Evolutionary conservation across 2,797 vertebrate genomes (phyloP).

Genomic region (Fistularia commersonii): DNA sequence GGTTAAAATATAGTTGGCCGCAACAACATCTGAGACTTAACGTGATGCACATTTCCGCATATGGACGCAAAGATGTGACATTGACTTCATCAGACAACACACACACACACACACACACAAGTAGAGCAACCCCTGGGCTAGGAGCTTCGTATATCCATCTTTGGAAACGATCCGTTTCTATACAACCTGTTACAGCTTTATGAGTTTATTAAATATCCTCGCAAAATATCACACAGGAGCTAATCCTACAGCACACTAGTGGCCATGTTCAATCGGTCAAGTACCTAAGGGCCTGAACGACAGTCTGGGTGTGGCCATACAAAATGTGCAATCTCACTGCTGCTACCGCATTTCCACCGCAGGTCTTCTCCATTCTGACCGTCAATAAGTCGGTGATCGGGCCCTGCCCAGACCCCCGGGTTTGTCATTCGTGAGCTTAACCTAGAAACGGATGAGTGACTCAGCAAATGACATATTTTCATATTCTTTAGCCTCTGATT

Average conservation of each 20-base stretch:
- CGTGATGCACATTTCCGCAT: slow-evolving; percentile 20
- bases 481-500: slow-evolving; percentile 23
- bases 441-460: slow-evolving; percentile 30
- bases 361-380: slow-evolving; percentile 53
- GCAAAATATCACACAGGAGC: too few species aligned
- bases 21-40: slow-evolving; percentile 18
- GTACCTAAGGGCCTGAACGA: slow-evolving; percentile 5
- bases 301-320: slow-evolving; percentile 61
- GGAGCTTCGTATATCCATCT: too few species aligned
- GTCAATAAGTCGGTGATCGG: too few species aligned
- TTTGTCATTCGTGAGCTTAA: slow-evolving; percentile 23
- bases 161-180: too few species aligned
- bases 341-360: slow-evolving; percentile 63
- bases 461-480: slow-evolving; percentile 35
- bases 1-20: slow-evolving; percentile 17
- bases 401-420: too few species aligned
- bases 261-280: background rate
- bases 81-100: slow-evolving; percentile 37
- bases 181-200: too few species aligned
- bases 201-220: too few species aligned
- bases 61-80: slow-evolving; percentile 36
- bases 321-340: slow-evolving; percentile 71
- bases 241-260: slow-evolving; percentile 31
- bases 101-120: slow-evolving; percentile 23
- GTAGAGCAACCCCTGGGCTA: too few species aligned